Percentiles rank a stretch among this genome's conserved stretches.
Evolutionary conservation across 2,113 vertebrate genomes (phyloP).

Genomic region (Dicaeum eximium): DNA sequence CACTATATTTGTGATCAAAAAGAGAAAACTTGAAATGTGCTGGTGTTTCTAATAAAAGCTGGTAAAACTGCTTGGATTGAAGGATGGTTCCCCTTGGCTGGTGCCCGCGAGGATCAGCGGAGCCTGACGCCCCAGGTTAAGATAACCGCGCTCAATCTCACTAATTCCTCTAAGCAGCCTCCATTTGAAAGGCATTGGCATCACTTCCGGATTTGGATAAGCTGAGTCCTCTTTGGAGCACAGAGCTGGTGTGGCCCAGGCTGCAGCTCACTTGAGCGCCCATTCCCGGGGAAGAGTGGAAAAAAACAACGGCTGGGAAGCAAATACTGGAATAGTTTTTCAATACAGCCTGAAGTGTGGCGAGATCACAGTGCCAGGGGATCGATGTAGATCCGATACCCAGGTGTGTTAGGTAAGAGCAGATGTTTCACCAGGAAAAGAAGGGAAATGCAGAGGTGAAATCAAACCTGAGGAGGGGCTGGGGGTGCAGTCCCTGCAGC

Average conservation of each 20-base stretch:
- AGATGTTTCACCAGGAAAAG: not conserved
- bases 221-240: not conserved
- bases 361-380: not conserved
- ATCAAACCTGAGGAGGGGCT: not conserved
- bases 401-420: not conserved
- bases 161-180: not conserved
- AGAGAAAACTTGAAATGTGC: slow-evolving; percentile 75
- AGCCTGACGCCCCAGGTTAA: not conserved
- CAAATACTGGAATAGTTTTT: not conserved
- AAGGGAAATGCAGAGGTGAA: not conserved
- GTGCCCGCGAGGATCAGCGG: not conserved
- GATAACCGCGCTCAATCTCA: not conserved
- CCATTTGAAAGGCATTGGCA: not conserved
- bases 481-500: not conserved
- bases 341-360: not conserved
- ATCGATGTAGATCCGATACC: not conserved
- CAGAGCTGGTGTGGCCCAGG: not conserved
- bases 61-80: slow-evolving; percentile 73
- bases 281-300: not conserved
- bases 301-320: not conserved
- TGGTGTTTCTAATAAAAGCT: slow-evolving; percentile 80
- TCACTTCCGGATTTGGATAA: not conserved
- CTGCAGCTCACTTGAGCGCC: not conserved
- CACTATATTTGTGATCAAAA: slow-evolving; percentile 77
- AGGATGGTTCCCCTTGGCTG: slow-evolving; percentile 70